Base-by-base conservation (phyloP, 2,888 invertebrate species). In the Digitonthophagus gazella region DNA sequence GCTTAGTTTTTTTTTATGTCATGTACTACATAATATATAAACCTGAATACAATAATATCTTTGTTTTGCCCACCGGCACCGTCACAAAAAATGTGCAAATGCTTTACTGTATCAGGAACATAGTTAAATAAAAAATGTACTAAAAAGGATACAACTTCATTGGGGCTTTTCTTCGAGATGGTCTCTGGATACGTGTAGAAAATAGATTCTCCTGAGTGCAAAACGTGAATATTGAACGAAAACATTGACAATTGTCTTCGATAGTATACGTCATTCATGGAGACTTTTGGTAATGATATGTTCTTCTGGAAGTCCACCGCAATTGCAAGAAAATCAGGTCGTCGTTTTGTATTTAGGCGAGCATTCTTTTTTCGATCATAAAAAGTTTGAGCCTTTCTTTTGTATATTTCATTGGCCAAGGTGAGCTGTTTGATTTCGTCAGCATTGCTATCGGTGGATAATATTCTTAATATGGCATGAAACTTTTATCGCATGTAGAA, bases 121-220 rank as follows among this genome's bases (percentile, higher is more conserved):
- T 69, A 54, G 63, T 70, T 71, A 28, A 63, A 64, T 2, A 69
- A 22, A 68, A 67, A 72, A 64, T 72, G 16, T 69, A 65, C 65
- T 20, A 71, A 54, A 15, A 71, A 58, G 15, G 69, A 73, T 44
- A 55, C 28, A 16, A 72, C 68, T 15, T 72, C 71, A 68, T 72
- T 67, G 14, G 58, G 64, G 65, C 75, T 74, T 71, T 76, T 76
- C 71, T 73, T 74, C 56, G 70, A 75, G 68, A 69, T 64, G 54
- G 70, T 72, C 72, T 78, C 75, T 28, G 73, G 71, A 69, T 77
- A 77, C 5, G 69, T 64, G 68, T 74, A 78, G 70, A 77, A 77
- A 69, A 74, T 68, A 69, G 73, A 71, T 64, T 69, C 63, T 19
- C 64, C 66, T 66, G 71, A 67, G 65, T 75, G 71, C 58, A 76